These are phyloP conservation scores for Lophochroa leadbeateri DNA, from an alignment of 2,113 vertebrate genomes.

Conservation along the genomic window DNA sequence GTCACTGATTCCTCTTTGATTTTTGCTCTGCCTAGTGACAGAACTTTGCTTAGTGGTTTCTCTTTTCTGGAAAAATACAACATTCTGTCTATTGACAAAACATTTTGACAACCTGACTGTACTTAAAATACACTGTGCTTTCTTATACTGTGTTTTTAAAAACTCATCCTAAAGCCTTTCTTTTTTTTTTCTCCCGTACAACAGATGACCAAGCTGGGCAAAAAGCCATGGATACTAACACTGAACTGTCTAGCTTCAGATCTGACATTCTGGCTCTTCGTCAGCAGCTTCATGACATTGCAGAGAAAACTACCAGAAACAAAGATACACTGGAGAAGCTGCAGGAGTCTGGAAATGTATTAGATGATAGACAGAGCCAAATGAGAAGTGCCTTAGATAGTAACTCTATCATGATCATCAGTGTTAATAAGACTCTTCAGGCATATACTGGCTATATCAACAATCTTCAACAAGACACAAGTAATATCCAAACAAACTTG, in stretches of 20 bases:
- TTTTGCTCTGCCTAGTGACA: not conserved
- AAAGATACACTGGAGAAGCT: conserved; percentile 88
- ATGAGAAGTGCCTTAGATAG: conserved; percentile 85
- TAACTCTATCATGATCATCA: conserved; percentile 84
- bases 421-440: conserved; percentile 89
- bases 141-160: not conserved
- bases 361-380: conserved; percentile 85
- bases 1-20: not conserved
- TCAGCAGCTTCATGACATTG: conserved; percentile 86
- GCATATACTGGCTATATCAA: conserved; percentile 83
- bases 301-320: conserved; percentile 86
- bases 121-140: not conserved
- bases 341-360: conserved; percentile 80
- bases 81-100: not conserved
- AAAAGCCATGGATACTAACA: conserved; percentile 89
- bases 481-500: conserved; percentile 83
- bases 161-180: not conserved
- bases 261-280: conserved; percentile 86
- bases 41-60: not conserved
- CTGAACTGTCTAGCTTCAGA: conserved; percentile 90
- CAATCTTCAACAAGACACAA: conserved; percentile 86
- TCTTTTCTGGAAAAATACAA: not conserved
- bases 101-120: not conserved
- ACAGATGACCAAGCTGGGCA: conserved; percentile 89
- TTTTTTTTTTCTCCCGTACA: not conserved